Evolutionary conservation across 35 echinoderm and acorn worm genomes (phyloP).

Genomic region (Eucidaris tribuloides): DNA sequence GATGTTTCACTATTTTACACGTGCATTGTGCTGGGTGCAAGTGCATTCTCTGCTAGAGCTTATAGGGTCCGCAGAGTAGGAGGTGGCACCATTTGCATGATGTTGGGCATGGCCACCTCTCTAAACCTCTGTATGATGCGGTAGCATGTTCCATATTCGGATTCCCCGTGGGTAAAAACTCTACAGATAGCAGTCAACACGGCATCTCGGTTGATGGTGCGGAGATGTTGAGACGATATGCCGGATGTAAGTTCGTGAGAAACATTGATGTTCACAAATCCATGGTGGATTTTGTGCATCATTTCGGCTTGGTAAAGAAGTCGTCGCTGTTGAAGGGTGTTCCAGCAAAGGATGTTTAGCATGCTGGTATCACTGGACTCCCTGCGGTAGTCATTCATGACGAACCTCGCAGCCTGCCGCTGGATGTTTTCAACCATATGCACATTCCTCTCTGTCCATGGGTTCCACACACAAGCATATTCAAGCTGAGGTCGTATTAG

Average conservation of each 20-base stretch:
- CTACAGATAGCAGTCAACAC: background rate
- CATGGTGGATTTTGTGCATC: constrained; percentile 31
- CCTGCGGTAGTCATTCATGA: constrained; percentile 7
- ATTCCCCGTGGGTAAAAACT: background rate
- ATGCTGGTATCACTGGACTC: constrained; percentile 19
- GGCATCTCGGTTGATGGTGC: background rate
- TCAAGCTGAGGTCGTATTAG: constrained; percentile 44
- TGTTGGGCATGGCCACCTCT: no score
- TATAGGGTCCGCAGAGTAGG: no score
- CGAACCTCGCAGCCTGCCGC: constrained; percentile 37
- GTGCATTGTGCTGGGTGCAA: no score
- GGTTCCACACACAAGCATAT: constrained; percentile 39
- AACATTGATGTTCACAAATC: constrained; percentile 1
- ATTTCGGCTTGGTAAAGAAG: constrained; percentile 1
- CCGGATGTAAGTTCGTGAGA: background rate
- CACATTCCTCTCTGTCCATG: background rate
- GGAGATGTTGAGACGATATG: background rate
- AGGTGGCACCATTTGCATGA: no score
- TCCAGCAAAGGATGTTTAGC: constrained; percentile 11
- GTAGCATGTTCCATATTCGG: background rate
- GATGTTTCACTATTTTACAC: no score
- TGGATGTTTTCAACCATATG: constrained; percentile 19
- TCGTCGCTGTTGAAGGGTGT: constrained; percentile 9
- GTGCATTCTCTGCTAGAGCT: no score
- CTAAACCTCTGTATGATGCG: no score